Evolutionary conservation across 1,140 invertebrate species (phyloP).

Genomic region (Drosophila nannoptera): DNA sequence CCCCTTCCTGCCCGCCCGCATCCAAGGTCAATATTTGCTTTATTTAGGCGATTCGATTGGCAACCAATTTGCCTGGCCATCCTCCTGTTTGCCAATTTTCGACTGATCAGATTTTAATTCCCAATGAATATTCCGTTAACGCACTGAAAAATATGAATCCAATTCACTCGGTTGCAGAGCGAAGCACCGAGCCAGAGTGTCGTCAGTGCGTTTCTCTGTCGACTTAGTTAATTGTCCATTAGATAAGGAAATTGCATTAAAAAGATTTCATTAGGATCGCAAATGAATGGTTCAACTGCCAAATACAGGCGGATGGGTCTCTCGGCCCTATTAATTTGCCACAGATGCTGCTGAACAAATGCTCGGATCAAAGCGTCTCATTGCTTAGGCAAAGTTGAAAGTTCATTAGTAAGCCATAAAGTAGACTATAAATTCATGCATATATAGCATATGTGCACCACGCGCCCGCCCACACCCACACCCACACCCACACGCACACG

Average conservation of each 20-base stretch:
- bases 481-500: conserved; percentile 31
- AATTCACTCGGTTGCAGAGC: too few relatives aligned
- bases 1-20: not conserved
- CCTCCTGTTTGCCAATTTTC: not conserved
- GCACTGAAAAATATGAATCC: not conserved
- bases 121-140: not conserved
- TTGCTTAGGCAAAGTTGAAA: conserved; percentile 59
- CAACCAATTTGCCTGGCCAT: not conserved
- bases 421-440: conserved; percentile 71
- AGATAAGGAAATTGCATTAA: conserved; percentile 13
- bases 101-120: not conserved
- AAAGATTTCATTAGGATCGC: not conserved
- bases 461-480: conserved; percentile 40
- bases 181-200: too few relatives aligned
- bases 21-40: conserved; percentile 27
- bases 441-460: conserved; percentile 44
- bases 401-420: conserved; percentile 77
- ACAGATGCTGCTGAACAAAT: conserved; percentile 21
- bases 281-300: not conserved
- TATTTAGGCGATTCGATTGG: conserved; percentile 6
- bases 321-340: conserved; percentile 13
- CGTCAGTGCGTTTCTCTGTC: not conserved
- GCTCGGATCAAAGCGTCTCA: conserved; percentile 33
- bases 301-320: conserved; percentile 4
- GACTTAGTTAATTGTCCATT: not conserved